Evolutionary conservation across 2,888 invertebrate species (phyloP), one percentile per base, ranked within the genome.

Genomic region (Oxystoma pomonae): DNA sequence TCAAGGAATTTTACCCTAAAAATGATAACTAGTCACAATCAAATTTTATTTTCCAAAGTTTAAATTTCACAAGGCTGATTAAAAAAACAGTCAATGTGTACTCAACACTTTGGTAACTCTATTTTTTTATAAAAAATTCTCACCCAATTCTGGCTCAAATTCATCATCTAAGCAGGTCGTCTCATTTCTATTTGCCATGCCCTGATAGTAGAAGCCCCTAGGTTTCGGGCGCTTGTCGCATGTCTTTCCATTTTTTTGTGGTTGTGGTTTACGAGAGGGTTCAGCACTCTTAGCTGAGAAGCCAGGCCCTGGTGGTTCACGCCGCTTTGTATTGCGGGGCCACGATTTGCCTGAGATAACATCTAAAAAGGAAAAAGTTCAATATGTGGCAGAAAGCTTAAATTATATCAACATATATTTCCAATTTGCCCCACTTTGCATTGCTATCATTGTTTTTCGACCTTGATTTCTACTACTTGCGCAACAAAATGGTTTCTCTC

Each of bases 191-290:
- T 85, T 52, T 80, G 74, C 82, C 71, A 78, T 83, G 63, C 65
- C 64, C 22, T 60, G 76, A 79, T 81, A 79, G 81, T 82, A 81
- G 75, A 81, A 82, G 77, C 89, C 87, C 78, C 89, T 82, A 75
- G 87, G 85, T 81, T 87, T 85, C 76, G 89, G 89, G 81, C 89
- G 85, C 81, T 91, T 91, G 81, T 88, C 85, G 81, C 85, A 83
- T 75, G 83, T 83, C 82, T 87, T 86, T 75, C 84, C 82, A 77
- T 67, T 67, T 16, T 88, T 87, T 78, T 89, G 89, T 72, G 86
- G 81, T 73, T 83, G 82, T 67, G 87, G 87, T 81, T 91, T 93
- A 73, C 86, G 85, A 73, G 84, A 85, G 78, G 88, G 86, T 78
- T 90, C 89, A 35, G 35, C 35, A 78, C 85, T 83, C 69, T 83